Base-by-base conservation (phyloP, 2,888 invertebrate species). In the Parochlus steinenii region DNA sequence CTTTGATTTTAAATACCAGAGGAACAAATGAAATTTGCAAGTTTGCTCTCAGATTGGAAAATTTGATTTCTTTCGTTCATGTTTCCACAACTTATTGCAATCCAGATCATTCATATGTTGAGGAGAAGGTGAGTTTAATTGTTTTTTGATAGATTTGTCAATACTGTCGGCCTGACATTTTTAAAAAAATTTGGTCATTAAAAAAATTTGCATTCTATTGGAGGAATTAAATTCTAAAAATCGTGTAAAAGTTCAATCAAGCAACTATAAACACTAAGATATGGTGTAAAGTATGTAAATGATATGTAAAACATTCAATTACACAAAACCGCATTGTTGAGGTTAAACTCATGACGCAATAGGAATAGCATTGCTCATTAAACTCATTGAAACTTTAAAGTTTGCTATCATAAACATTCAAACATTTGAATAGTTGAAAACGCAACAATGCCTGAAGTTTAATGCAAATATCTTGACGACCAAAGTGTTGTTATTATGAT, bases 11-110 rank as follows among this genome's bases (percentile, higher is more conserved):
- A 42, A 81, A 81, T 39, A 65, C 73, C 0, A 58, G 71, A 33
- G 74, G 77, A 0, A 72, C 78, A 0, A 61, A 67, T 25, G 73
- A 79, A 47, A 47, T 74, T 2, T 61, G 72, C 3, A 63, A 69
- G 18, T 53, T 80, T 5, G 73, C 71, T 0, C 55, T 64, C 29
- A 59, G 64, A 22, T 62, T 73, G 44, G 52, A 58, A 5, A 57
- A 69, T 31, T 54, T 80, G 14, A 68, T 70, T 57, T 51, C 61
- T 8, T 52, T 83, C 7, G 61, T 86, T 2, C 87, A 92, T 54
- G 74, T 89, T 0, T 89, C 87, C 1, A 87, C 90, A 0, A 80
- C 86, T 0, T 92, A 85, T 53, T 74, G 82, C 5, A 85, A 92
- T 55, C 78, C 80, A 5, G 77, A 86, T 45, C 64, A 69, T 23